phyloP scores from a whole-genome alignment of 1,140 invertebrate species.

The Heliconius eleuchia region DNA sequence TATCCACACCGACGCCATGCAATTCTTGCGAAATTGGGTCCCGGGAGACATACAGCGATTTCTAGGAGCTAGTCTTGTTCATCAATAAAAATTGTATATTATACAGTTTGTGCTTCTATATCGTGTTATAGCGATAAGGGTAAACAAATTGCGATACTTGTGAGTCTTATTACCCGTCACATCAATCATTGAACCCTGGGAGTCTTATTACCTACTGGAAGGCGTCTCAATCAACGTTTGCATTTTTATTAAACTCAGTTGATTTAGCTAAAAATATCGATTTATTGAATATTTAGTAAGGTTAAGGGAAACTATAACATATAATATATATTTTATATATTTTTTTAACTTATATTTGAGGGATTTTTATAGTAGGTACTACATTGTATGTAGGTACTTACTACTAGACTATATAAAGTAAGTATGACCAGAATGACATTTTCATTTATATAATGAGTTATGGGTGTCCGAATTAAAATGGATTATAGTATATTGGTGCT shows the following conservation, averaged over 20 bases:
- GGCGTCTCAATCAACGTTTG: slow-evolving; percentile 38
- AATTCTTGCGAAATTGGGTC: slow-evolving; percentile 68
- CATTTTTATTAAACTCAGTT: slow-evolving; percentile 34
- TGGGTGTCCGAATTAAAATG: too few species aligned
- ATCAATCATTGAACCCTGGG: slow-evolving; percentile 75
- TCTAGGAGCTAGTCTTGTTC: slow-evolving; percentile 53
- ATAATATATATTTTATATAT: too few species aligned
- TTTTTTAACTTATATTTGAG: too few species aligned
- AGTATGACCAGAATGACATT: too few species aligned
- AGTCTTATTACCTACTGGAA: slow-evolving; percentile 54
- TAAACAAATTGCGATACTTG: slow-evolving; percentile 80
- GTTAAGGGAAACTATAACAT: neutral
- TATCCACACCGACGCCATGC: slow-evolving; percentile 40
- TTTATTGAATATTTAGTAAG: slow-evolving; percentile 18
- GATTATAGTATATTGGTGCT: neutral
- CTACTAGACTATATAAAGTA: too few species aligned
- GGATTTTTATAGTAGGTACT: too few species aligned
- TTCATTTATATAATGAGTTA: too few species aligned
- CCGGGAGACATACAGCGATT: slow-evolving; percentile 58
- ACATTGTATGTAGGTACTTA: too few species aligned
- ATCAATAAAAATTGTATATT: slow-evolving; percentile 59
- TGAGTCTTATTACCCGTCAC: slow-evolving; percentile 75
- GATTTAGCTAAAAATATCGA: slow-evolving; percentile 20
- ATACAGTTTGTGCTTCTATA: slow-evolving; percentile 35
- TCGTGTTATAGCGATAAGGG: slow-evolving; percentile 69